Conservation (phyloP, 1,140 invertebrate species). For the Coptotermes formosanus region DNA sequence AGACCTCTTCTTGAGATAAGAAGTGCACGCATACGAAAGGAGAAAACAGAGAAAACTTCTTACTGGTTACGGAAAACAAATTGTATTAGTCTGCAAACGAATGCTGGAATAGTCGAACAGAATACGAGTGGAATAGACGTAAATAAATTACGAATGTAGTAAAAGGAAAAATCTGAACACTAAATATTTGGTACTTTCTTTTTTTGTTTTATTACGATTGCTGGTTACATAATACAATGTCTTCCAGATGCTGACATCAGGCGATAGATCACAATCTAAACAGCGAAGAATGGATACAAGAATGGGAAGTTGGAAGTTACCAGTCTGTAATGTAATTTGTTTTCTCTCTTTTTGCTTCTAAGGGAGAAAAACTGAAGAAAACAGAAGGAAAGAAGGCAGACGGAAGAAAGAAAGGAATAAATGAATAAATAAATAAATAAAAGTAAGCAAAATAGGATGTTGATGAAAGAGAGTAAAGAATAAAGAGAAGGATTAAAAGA, state of each 20-base stretch:
- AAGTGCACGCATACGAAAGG: not conserved
- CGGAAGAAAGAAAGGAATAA: too few species aligned
- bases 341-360: too few species aligned
- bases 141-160: not conserved
- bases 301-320: too few species aligned
- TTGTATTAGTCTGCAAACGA: not conserved
- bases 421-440: too few species aligned
- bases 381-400: too few species aligned
- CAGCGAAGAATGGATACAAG: too few species aligned
- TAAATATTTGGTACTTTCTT: not conserved
- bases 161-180: not conserved
- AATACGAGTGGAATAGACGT: not conserved
- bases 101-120: not conserved
- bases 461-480: too few species aligned
- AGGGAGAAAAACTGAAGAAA: too few species aligned
- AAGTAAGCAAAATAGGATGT: too few species aligned
- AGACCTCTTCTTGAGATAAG: not conserved
- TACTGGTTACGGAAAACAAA: not conserved
- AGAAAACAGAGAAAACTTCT: not conserved
- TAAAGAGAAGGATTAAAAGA: too few species aligned
- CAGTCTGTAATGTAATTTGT: too few species aligned
- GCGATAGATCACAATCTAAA: too few species aligned
- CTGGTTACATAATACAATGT: not conserved
- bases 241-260: not conserved
- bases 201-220: not conserved